Percentiles rank a stretch among this genome's conserved stretches.
These are phyloP conservation scores for Cricetomys ansorgei DNA, from an alignment of 2,113 vertebrate species.

Conservation along the genomic window DNA sequence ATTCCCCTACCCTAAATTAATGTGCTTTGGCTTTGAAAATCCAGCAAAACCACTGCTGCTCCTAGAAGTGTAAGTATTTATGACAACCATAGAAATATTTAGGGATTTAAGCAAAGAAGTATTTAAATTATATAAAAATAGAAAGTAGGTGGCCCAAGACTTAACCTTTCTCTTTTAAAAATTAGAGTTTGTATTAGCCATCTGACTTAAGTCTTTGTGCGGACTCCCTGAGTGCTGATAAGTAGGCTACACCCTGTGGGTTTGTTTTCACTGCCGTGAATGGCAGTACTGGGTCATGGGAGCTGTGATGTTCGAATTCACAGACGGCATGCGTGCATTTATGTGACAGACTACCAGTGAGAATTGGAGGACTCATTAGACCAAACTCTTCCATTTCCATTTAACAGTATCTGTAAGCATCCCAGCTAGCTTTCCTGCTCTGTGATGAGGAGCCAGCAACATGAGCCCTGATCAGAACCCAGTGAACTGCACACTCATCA, in stretches of 20 bases:
- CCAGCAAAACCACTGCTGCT: background rate
- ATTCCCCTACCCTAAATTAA: background rate
- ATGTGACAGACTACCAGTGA: conserved; percentile 1
- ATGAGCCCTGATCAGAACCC: background rate
- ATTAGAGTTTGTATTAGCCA: background rate
- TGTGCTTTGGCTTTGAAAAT: background rate
- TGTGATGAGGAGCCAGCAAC: background rate
- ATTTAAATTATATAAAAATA: conserved; percentile 49
- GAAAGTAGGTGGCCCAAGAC: background rate
- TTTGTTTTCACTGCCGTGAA: conserved; percentile 28
- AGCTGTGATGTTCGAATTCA: background rate
- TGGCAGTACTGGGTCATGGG: background rate
- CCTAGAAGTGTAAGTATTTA: background rate
- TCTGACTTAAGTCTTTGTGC: background rate
- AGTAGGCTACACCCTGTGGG: background rate
- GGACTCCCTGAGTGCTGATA: background rate
- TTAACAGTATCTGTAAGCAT: conserved; percentile 23
- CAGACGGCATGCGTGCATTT: background rate
- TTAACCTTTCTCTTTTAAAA: conserved; percentile 45
- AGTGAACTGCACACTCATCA: no score
- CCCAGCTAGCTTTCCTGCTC: background rate
- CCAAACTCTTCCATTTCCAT: background rate
- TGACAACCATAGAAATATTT: conserved; percentile 51
- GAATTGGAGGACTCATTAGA: background rate
- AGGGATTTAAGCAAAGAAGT: conserved; percentile 54